Base-by-base conservation (phyloP, 1,140 invertebrate genomes). In the Proales similis region DNA sequence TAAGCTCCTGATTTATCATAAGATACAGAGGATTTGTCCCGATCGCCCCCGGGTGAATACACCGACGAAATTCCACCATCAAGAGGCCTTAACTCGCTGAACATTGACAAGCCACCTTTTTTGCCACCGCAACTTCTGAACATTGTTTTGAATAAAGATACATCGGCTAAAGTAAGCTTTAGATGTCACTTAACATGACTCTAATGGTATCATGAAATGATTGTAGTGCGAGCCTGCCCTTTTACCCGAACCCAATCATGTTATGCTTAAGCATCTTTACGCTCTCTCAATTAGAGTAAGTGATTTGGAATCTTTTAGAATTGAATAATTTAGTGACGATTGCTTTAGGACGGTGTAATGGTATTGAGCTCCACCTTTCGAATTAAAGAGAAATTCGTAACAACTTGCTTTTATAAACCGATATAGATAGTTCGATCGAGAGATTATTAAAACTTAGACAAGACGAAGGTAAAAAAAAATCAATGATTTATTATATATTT, bases 191-290 rank as follows among this genome's bases (percentile, higher is more conserved):
- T 84, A 88, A 92, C 67, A 90, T 90, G n/a, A 43, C 22, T 19
- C 27, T 46, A 12, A 19, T 32, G 27, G 12, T 19, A 14, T 11
- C 29, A 38, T 24, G 11, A 3, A 19, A 17, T 14, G 5, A 7
- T 11, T 53, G 19, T 24, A 61, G 87, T 95, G 91, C 78, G 94
- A 99, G 77, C 94, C 94, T 45, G 95, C 91, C 45, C 79, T 98
- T 65, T 77, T 99, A 67, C 94, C 94, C n/a, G 91, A 97, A 78
- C 94, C 66, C 6, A 96, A 96, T 75, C 92, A 97, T 76, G 93
- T 98, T 1, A 98, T 98, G 93, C 80, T 99, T 66, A 98, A 98
- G 77, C 94, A 99, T 79, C 77, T 99, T n/a, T 99, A 99, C 79
- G 94, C 94, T 14, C 79, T 99, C 61, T 95, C 91, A 33, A 99